Evolutionary conservation across 2,797 vertebrate genomes (phyloP).

Genomic region (Eulemur mongoz): DNA sequence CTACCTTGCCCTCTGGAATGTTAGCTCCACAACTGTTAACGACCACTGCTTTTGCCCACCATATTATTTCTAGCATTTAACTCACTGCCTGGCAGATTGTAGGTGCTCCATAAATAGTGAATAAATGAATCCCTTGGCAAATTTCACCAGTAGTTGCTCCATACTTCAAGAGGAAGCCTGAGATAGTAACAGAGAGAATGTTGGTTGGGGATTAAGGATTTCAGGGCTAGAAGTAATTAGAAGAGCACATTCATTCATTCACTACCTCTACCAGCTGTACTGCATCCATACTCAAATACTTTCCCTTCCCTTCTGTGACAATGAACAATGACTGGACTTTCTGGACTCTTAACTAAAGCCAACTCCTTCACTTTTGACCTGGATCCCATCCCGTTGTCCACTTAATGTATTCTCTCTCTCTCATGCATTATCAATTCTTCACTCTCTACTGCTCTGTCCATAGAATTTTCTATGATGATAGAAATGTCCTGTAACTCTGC

Average conservation of each 20-base stretch:
- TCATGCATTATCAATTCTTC: background rate
- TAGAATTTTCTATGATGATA: background rate
- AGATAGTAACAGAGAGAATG: background rate
- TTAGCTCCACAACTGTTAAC: background rate
- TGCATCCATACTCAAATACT: background rate
- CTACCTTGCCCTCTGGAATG: background rate
- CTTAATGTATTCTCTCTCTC: background rate
- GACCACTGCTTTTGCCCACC: background rate
- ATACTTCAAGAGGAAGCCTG: background rate
- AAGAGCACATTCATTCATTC: background rate
- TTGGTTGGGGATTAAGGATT: background rate
- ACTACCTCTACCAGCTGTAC: background rate
- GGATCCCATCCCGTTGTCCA: background rate
- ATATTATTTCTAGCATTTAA: background rate
- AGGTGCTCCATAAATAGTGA: background rate
- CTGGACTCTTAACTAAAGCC: background rate
- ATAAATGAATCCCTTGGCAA: background rate
- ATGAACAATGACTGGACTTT: background rate
- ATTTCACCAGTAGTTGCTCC: constrained; percentile 1
- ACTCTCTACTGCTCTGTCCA: background rate
- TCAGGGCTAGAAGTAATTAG: background rate
- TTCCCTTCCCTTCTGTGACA: background rate
- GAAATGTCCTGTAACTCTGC: background rate
- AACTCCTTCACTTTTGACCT: background rate
- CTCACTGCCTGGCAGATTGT: background rate